Conservation (phyloP, 2,888 invertebrate species). For the Ceriagrion tenellum region DNA sequence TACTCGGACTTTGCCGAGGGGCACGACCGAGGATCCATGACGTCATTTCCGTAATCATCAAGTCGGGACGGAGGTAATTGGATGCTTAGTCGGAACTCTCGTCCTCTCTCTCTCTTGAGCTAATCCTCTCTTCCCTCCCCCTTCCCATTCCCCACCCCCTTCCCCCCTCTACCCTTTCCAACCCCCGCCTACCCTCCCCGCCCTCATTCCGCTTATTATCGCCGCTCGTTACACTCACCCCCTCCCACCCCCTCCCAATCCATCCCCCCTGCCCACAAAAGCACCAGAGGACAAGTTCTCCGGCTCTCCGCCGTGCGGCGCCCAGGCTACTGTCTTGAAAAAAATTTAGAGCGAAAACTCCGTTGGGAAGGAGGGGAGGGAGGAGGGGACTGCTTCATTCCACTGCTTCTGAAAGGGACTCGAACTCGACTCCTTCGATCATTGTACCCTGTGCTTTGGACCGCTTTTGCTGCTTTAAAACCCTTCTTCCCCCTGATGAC, state of each 20-base stretch:
- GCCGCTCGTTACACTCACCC: background rate
- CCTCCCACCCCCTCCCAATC: background rate
- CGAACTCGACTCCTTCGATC: too few species aligned
- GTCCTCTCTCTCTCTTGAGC: slow-evolving; percentile 33
- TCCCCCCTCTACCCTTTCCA: background rate
- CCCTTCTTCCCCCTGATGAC: too few species aligned
- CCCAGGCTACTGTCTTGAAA: too few species aligned
- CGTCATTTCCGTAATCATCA: slow-evolving; percentile 67
- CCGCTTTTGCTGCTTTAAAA: too few species aligned
- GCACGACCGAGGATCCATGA: slow-evolving; percentile 33
- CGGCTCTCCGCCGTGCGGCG: too few species aligned
- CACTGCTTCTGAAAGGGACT: too few species aligned
- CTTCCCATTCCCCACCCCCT: background rate
- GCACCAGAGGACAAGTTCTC: background rate
- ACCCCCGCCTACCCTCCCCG: background rate
- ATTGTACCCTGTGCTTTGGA: too few species aligned
- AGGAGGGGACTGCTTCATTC: too few species aligned
- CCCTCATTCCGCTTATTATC: slow-evolving; percentile 6
- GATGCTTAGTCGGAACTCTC: slow-evolving; percentile 41
- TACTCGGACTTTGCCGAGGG: background rate
- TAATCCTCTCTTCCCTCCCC: background rate
- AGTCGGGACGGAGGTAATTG: slow-evolving; percentile 53
- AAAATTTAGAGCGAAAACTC: too few species aligned
- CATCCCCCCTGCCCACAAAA: background rate
- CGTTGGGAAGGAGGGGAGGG: too few species aligned